Conservation (phyloP, 2,113 vertebrate species). For the Charina bottae region DNA sequence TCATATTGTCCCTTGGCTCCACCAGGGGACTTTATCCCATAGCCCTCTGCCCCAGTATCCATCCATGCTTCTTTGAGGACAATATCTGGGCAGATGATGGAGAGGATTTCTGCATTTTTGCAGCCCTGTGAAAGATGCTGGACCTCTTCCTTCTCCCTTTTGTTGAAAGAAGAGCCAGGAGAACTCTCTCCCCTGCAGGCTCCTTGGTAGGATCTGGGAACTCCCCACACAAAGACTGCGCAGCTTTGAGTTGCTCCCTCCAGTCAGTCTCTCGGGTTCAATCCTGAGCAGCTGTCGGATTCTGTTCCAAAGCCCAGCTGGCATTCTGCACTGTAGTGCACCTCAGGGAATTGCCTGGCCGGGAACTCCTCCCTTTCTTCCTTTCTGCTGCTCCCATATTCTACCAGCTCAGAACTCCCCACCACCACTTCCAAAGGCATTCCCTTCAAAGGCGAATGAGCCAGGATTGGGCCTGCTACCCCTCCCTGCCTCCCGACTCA, state of each 20-base stretch:
- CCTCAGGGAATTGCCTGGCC: not conserved
- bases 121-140: not conserved
- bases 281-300: not conserved
- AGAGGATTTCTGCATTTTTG: not conserved
- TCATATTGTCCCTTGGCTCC: no score
- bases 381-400: not conserved
- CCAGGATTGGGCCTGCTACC: not conserved
- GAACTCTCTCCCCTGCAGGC: not conserved
- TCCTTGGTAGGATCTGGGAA: not conserved
- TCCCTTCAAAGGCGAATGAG: not conserved
- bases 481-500: not conserved
- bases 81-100: not conserved
- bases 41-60: no score
- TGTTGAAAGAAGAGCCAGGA: not conserved
- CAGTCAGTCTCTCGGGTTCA: not conserved
- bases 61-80: not conserved
- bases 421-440: not conserved
- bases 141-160: not conserved
- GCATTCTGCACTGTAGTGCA: no score
- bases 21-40: no score
- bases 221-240: not conserved
- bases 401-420: not conserved
- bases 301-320: not conserved
- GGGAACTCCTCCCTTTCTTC: fast-evolving
- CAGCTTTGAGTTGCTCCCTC: no score